Conservation (phyloP, 2,888 invertebrate species). For the Erebia ligea region DNA sequence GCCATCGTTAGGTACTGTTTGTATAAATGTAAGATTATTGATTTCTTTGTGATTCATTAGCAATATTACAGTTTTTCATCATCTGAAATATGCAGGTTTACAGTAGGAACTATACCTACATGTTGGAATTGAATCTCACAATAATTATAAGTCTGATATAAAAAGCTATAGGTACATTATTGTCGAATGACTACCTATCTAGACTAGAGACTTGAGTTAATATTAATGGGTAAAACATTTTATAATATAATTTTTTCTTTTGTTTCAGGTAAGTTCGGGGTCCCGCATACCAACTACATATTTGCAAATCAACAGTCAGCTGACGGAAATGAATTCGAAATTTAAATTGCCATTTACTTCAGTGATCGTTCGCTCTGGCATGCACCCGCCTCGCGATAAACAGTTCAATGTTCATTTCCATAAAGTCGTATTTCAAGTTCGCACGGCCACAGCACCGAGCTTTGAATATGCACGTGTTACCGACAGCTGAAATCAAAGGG, state of each 20-base stretch:
- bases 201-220: neutral
- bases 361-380: constrained; percentile 67
- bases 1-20: neutral
- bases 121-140: too few relatives aligned
- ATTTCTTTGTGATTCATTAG: neutral
- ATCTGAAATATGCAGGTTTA: neutral
- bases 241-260: constrained; percentile 50
- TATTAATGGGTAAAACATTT: constrained; percentile 53
- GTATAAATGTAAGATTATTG: neutral
- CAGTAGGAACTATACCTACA: too few relatives aligned
- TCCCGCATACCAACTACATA: constrained; percentile 23
- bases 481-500: constrained; percentile 66
- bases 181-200: neutral
- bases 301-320: constrained; percentile 36
- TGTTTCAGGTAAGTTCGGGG: constrained; percentile 74
- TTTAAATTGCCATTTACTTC: constrained; percentile 60
- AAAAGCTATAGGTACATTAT: too few relatives aligned
- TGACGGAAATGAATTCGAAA: constrained; percentile 56
- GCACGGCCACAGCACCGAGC: constrained; percentile 52
- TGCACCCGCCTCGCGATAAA: constrained; percentile 63
- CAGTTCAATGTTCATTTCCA: constrained; percentile 66
- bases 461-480: constrained; percentile 55
- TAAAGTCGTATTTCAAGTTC: constrained; percentile 73
- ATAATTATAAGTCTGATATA: too few relatives aligned
- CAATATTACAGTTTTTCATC: neutral